Percentiles rank a stretch among this genome's conserved stretches.
Evolutionary conservation across 1,140 invertebrate genomes (phyloP).

Genomic region (Drosophila arawakana): DNA sequence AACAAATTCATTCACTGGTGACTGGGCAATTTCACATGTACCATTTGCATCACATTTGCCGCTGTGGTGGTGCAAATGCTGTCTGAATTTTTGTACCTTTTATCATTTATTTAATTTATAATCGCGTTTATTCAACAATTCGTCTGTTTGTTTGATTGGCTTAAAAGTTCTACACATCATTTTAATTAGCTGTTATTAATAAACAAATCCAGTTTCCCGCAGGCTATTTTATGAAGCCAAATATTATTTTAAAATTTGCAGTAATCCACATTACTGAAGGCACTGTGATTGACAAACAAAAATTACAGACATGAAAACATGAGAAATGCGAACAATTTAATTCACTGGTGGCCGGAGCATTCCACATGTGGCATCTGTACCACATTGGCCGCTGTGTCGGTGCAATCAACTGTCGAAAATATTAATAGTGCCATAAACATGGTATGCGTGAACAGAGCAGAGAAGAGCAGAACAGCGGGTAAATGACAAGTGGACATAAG

Average conservation of each 20-base stretch:
- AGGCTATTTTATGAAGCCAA: slow-evolving; percentile 12
- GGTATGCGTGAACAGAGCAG: background rate
- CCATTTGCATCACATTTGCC: slow-evolving; percentile 15
- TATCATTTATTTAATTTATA: slow-evolving; percentile 21
- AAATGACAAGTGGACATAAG: slow-evolving; percentile 76
- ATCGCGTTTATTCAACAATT: background rate
- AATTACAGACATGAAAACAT: slow-evolving; percentile 43
- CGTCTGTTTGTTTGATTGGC: background rate
- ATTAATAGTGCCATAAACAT: slow-evolving; percentile 60
- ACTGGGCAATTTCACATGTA: slow-evolving; percentile 22
- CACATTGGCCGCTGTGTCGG: slow-evolving; percentile 10
- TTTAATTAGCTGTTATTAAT: slow-evolving; percentile 25
- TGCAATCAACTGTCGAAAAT: slow-evolving; percentile 36
- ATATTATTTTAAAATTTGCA: slow-evolving; percentile 8
- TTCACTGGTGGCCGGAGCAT: slow-evolving; percentile 55
- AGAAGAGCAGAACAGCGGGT: slow-evolving; percentile 18
- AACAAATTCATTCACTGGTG: slow-evolving; percentile 71
- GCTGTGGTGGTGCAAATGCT: slow-evolving; percentile 9
- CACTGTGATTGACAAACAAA: slow-evolving; percentile 36
- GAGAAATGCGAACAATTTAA: slow-evolving; percentile 72
- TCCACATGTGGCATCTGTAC: slow-evolving; percentile 26
- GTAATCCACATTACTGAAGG: slow-evolving; percentile 5
- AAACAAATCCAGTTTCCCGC: background rate
- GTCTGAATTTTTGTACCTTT: no score
- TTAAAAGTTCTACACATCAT: slow-evolving; percentile 1